Base-by-base conservation (phyloP, 64 coral and sea anemone species). In the Cladopsammia gracilis region DNA sequence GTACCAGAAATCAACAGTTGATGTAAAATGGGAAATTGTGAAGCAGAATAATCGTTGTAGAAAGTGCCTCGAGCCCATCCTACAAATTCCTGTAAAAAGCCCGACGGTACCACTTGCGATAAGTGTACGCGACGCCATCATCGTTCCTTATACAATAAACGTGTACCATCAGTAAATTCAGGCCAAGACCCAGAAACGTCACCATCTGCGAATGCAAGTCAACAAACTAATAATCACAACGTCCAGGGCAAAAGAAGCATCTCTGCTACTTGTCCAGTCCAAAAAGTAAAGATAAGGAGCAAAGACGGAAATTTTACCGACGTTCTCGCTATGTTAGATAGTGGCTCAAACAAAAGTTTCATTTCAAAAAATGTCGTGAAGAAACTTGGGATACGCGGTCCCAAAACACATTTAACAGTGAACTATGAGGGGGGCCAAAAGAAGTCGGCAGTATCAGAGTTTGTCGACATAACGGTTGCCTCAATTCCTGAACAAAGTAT, bases 291-390 rank as follows among this genome's bases (percentile, higher is more conserved):
- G 49, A 72, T 82, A 14, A 64, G n/a, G 64, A 73, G 77, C 45
- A 76, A 77, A 9, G 24, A 89, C 25, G 92, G 69, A 83, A 72
- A 60, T 16, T 67, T 57, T 5, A n/a, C 77, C 0, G 79, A 95
- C 23, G 20, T 44, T 7, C 46, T 89, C 5, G 87, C 93, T 10
- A 89, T 84, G 93, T 34, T 94, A 20, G 64, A 94, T 65, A 82
- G 75, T 70, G 92, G 86, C 0, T 89, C 86, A 25, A 94, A 94
- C 57, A 76, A 58, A 10, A 94, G 86, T 20, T 83, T 94, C 19
- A 72, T 95, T 45, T 90, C 88, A 22, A 86, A 78, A 25, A 83
- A 43, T 23, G 53, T 78, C 3, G 87, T 51, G 0, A 84, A 86
- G 70, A 70, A 86, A 26, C 88, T 95, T 4, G 88, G 80, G 16